A percentile compares a stretch with the other conserved stretches of the same genome.
These are phyloP conservation scores for Drosophila nebulosa DNA, from an alignment of 1,140 invertebrate species.

Conservation along the genomic window DNA sequence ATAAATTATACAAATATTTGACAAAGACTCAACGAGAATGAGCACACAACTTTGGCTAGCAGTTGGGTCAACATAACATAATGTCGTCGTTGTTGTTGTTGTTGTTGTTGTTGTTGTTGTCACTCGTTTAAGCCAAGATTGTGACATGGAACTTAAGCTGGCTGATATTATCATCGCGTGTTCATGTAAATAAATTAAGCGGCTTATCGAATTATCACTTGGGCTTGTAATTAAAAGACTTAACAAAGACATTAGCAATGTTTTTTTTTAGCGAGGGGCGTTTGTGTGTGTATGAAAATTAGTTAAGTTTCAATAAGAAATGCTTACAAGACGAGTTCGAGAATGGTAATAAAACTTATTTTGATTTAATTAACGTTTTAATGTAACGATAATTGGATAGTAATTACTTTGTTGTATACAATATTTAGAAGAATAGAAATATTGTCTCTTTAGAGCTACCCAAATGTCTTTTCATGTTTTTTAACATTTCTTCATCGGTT, in stretches of 20 bases:
- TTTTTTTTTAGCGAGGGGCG: not conserved
- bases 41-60: too few species aligned
- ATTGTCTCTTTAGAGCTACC: too few species aligned
- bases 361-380: too few species aligned
- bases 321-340: not conserved
- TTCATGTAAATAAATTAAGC: conserved; percentile 49
- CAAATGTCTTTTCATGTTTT: too few species aligned
- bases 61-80: not conserved
- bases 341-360: too few species aligned
- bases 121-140: conserved; percentile 47
- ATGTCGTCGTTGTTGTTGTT: not conserved
- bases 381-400: too few species aligned
- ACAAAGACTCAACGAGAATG: not conserved
- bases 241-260: conserved; percentile 9
- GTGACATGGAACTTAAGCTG: conserved; percentile 19
- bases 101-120: not conserved
- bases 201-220: conserved; percentile 29
- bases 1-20: conserved; percentile 28
- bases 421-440: too few species aligned
- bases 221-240: conserved; percentile 47
- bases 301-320: not conserved
- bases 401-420: too few species aligned
- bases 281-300: not conserved
- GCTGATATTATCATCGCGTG: conserved; percentile 2
- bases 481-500: too few species aligned